phyloP scores from a whole-genome alignment of 2,113 vertebrate genomes.

The Peromyscus maniculatus region DNA sequence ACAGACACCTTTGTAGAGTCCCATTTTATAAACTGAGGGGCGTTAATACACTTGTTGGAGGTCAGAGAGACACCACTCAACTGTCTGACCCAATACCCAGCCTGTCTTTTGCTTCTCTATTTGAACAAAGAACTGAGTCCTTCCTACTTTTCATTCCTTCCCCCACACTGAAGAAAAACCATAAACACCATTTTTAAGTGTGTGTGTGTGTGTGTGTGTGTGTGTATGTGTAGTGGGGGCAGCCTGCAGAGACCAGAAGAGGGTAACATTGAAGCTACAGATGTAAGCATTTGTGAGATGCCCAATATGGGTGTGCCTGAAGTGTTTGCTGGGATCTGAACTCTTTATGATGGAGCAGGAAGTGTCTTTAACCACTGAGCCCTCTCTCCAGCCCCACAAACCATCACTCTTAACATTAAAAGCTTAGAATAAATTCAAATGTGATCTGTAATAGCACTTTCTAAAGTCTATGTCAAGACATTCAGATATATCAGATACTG shows the following conservation, averaged over 20 bases:
- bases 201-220: not conserved
- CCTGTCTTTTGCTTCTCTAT: not conserved
- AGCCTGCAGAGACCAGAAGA: not conserved
- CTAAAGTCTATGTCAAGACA: slow-evolving; percentile 45
- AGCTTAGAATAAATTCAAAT: slow-evolving; percentile 45
- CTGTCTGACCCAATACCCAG: not conserved
- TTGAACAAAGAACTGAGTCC: not conserved
- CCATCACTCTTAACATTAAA: not conserved
- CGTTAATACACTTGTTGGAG: not conserved
- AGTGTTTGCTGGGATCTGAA: not conserved
- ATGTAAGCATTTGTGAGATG: not conserved
- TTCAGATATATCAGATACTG: not conserved
- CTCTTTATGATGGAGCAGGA: not conserved
- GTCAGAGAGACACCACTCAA: not conserved
- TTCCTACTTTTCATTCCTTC: not conserved
- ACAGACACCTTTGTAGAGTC: not conserved
- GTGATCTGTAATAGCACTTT: slow-evolving; percentile 44
- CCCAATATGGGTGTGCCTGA: not conserved
- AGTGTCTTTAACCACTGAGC: not conserved
- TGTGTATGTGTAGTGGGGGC: not conserved
- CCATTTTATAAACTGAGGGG: not conserved
- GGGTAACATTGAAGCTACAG: not conserved
- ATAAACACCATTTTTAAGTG: not conserved
- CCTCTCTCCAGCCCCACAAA: not conserved
- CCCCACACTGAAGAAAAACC: slow-evolving; percentile 7